Percentiles rank a stretch among this genome's conserved stretches.
These are phyloP conservation scores for Zygaena filipendulae DNA, from an alignment of 2,888 invertebrate genomes.

Conservation along the genomic window DNA sequence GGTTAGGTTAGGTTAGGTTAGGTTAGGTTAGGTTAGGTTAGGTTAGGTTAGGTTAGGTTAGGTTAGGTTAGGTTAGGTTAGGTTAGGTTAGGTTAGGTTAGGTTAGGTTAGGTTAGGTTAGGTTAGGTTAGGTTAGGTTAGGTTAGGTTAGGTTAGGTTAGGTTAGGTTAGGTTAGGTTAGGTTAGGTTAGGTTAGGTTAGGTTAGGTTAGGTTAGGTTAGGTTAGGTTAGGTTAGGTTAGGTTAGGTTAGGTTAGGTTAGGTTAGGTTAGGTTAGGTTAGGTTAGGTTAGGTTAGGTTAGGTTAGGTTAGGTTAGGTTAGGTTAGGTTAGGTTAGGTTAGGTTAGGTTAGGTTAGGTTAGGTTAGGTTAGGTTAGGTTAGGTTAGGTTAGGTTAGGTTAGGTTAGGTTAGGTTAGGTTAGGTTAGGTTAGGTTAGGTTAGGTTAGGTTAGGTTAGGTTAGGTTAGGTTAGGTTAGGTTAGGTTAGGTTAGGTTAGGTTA, in stretches of 20 bases:
- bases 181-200: background rate
- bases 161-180: background rate
- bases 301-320: background rate
- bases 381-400: background rate
- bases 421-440: background rate
- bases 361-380: background rate
- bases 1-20: background rate
- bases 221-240: background rate
- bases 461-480: slow-evolving; percentile 5
- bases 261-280: background rate
- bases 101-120: background rate
- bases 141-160: background rate
- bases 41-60: background rate
- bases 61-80: background rate
- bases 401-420: background rate
- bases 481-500: slow-evolving; percentile 4
- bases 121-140: background rate
- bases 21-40: background rate
- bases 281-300: background rate
- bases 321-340: background rate
- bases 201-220: background rate
- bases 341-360: background rate
- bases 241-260: background rate
- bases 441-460: slow-evolving; percentile 3
- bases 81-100: background rate